These are phyloP conservation scores for Cliona cf. orientalis DNA, from an alignment of 37 sponge, comb jelly and placozoan species.

Conservation along the genomic window DNA sequence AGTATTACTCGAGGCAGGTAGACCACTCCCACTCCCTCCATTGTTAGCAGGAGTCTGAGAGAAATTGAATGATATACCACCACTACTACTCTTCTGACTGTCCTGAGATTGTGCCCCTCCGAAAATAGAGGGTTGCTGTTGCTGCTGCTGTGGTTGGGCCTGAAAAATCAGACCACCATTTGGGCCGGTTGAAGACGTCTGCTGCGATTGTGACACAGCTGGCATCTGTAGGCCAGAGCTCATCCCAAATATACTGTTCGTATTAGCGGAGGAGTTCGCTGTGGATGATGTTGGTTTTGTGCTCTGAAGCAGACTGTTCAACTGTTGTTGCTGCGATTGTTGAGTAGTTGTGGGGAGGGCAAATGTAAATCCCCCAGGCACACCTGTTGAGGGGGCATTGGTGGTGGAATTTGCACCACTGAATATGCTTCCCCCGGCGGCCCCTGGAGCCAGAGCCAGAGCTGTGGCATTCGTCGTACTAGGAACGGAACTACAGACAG, in stretches of 20 bases:
- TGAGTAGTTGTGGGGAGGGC: not conserved
- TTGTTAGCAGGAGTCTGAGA: not conserved
- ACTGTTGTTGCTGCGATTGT: not conserved
- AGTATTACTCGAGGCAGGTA: no score
- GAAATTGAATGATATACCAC: not conserved
- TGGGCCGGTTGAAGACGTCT: not conserved
- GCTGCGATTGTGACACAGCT: not conserved
- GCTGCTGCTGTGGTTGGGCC: not conserved
- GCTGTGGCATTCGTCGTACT: no score
- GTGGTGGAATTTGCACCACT: not conserved
- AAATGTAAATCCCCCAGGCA: not conserved
- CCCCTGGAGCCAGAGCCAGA: no score
- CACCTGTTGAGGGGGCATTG: not conserved
- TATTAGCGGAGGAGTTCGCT: not conserved
- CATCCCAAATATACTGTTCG: not conserved
- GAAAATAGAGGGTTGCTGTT: not conserved
- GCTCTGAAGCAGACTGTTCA: not conserved
- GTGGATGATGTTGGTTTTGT: no score
- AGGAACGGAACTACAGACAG: no score
- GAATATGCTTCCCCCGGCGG: constrained; percentile 1
- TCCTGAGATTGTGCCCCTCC: not conserved
- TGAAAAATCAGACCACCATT: not conserved
- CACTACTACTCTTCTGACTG: no score
- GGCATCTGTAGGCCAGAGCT: not conserved
- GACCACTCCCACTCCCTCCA: not conserved